phyloP scores from a whole-genome alignment of 2,888 invertebrate species.

The Caenorhabditis parvicauda region DNA sequence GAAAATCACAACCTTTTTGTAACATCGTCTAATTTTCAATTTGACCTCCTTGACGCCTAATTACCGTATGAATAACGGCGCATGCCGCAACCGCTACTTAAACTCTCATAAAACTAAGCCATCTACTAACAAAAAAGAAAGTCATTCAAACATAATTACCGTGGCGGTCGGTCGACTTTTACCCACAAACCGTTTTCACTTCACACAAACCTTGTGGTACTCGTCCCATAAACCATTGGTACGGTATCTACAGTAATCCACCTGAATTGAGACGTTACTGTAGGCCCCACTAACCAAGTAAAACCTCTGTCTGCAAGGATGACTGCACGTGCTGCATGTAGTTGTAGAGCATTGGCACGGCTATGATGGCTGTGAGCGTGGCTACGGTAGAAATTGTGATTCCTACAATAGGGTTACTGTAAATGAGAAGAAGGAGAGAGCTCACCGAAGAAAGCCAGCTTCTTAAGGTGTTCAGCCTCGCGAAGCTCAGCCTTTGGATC shows the following conservation, averaged over 20 bases:
- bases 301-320: constrained; percentile 46
- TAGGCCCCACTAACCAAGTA: too few relatives aligned
- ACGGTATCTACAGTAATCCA: constrained; percentile 52
- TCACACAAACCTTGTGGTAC: constrained; percentile 32
- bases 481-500: constrained; percentile 21
- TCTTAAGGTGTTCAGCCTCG: constrained; percentile 42
- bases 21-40: too few relatives aligned
- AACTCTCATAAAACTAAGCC: too few relatives aligned
- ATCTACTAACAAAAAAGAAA: too few relatives aligned
- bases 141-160: too few relatives aligned
- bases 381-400: constrained; percentile 45
- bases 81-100: too few relatives aligned
- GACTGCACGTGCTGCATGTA: constrained; percentile 57
- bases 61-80: too few relatives aligned
- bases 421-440: background rate
- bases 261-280: constrained; percentile 8
- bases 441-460: constrained; percentile 45
- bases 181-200: too few relatives aligned
- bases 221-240: constrained; percentile 48
- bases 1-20: too few relatives aligned
- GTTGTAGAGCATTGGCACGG: constrained; percentile 57
- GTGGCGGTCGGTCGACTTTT: too few relatives aligned
- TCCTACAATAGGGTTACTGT: constrained; percentile 21
- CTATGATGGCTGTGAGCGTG: constrained; percentile 49
- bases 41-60: too few relatives aligned